Conservation (phyloP, 2,113 vertebrate species). For the Sinocyclocheilus maitianheensis region DNA sequence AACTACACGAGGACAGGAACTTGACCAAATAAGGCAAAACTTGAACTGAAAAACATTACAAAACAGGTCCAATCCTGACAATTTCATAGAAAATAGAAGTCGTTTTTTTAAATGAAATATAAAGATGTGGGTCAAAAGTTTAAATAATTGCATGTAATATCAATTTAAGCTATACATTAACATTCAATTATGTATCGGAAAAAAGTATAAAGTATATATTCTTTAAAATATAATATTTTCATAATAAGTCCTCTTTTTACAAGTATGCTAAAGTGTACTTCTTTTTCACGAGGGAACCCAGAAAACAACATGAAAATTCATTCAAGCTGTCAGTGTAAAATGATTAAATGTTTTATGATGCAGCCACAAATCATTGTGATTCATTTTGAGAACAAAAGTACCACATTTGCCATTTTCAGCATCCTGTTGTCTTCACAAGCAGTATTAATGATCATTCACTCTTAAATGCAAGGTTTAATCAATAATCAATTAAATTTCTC, state of each 20-base stretch:
- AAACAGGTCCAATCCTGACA: too few relatives aligned
- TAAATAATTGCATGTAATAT: neutral
- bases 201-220: neutral
- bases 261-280: neutral
- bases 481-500: neutral
- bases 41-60: too few relatives aligned
- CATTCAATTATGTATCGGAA: neutral
- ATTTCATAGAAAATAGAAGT: neutral
- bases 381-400: neutral
- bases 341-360: constrained; percentile 15
- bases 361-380: neutral
- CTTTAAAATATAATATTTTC: neutral
- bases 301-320: constrained; percentile 22
- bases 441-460: neutral
- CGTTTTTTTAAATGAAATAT: neutral
- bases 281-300: neutral
- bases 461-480: neutral
- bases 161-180: too few relatives aligned
- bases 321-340: constrained; percentile 1
- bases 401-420: neutral
- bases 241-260: neutral
- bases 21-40: too few relatives aligned
- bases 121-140: neutral
- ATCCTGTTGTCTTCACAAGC: neutral
- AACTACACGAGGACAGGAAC: too few relatives aligned